These are phyloP conservation scores for Epizoanthus scotinus DNA, from an alignment of 92 coral and sea anemone genomes.

Conservation along the genomic window DNA sequence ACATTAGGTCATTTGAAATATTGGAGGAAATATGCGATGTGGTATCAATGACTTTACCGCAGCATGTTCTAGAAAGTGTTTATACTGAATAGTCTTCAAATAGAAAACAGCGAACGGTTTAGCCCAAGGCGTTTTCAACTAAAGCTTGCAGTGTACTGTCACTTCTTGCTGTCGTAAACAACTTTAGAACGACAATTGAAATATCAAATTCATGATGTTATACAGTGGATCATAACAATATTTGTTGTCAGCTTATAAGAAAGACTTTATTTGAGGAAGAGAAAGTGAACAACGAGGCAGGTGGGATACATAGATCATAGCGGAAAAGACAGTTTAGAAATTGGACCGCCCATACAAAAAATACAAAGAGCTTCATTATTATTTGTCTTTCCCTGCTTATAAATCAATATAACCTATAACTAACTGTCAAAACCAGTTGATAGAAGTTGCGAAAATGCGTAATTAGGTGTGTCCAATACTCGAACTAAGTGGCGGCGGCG, in stretches of 20 bases:
- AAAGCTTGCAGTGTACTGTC: not conserved
- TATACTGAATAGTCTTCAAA: not conserved
- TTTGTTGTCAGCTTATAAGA: not conserved
- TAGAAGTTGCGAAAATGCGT: not conserved
- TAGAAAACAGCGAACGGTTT: not conserved
- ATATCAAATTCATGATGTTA: not conserved
- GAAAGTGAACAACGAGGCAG: not conserved
- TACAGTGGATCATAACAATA: not conserved
- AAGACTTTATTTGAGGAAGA: not conserved
- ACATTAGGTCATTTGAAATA: constrained; percentile 11
- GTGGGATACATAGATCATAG: not conserved
- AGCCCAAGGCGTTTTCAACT: constrained; percentile 11
- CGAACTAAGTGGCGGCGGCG: too few species aligned
- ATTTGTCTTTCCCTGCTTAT: not conserved
- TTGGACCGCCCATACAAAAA: constrained; percentile 12
- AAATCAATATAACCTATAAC: not conserved
- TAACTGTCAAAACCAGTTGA: constrained; percentile 20
- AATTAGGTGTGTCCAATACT: not conserved
- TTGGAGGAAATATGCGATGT: constrained; percentile 15
- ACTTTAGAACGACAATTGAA: not conserved
- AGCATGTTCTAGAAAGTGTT: not conserved
- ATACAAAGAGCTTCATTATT: constrained; percentile 12
- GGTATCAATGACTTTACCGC: not conserved
- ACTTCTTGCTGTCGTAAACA: not conserved
- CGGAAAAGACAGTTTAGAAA: constrained; percentile 17